Percentiles rank a stretch among this genome's conserved stretches.
phyloP scores from a whole-genome alignment of 2,888 invertebrate species.

The Omphaloscelis lunosa region DNA sequence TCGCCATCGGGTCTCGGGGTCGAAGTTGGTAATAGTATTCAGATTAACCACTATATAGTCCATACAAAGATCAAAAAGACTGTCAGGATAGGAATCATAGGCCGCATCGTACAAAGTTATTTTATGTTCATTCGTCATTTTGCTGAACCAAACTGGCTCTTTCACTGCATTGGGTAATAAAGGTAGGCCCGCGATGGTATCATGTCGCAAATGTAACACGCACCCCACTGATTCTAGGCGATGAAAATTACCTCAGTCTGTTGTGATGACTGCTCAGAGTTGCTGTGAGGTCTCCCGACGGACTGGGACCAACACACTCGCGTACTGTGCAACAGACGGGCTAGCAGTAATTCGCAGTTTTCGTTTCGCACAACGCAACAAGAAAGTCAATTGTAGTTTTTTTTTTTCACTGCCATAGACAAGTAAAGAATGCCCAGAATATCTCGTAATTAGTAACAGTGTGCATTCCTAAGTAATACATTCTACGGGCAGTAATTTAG shows the following conservation, averaged over 20 bases:
- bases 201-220: conserved; percentile 65
- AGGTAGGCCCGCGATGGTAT: conserved; percentile 64
- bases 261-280: conserved; percentile 29
- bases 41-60: conserved; percentile 92
- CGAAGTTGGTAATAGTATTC: conserved; percentile 90
- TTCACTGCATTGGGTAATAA: conserved; percentile 71
- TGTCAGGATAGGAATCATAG: conserved; percentile 89
- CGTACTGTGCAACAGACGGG: conserved; percentile 17
- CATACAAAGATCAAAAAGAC: conserved; percentile 92
- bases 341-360: conserved; percentile 59
- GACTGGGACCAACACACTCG: conserved; percentile 27
- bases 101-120: conserved; percentile 72
- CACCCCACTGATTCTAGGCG: conserved; percentile 54
- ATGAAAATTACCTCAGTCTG: conserved; percentile 40
- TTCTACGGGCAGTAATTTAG: background rate
- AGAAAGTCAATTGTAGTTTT: conserved; percentile 56
- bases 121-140: conserved; percentile 75
- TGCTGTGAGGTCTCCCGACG: conserved; percentile 20
- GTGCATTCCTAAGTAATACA: fast-evolving
- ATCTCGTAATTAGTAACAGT: background rate
- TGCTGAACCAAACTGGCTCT: conserved; percentile 64
- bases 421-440: conserved; percentile 19
- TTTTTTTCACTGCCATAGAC: conserved; percentile 54
- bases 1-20: conserved; percentile 84
- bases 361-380: conserved; percentile 69